These are phyloP conservation scores for Gandaritis pyraliata DNA, from an alignment of 2,888 invertebrate species.

Conservation along the genomic window DNA sequence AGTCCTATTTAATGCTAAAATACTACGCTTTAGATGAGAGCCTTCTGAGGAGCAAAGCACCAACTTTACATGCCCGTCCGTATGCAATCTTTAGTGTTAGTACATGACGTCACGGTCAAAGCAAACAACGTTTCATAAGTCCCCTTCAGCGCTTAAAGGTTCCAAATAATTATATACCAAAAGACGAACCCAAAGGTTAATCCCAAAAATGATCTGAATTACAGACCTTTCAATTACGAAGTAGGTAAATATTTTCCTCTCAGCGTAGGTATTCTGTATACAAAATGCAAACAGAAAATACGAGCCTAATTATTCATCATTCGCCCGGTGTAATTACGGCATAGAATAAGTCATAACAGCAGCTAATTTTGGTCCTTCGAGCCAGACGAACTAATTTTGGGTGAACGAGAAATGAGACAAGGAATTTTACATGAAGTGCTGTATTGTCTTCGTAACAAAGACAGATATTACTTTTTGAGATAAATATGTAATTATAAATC, in stretches of 20 bases:
- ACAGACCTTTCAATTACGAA: slow-evolving; percentile 15
- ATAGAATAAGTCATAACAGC: slow-evolving; percentile 16
- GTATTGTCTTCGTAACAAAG: slow-evolving; percentile 20
- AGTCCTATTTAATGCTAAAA: slow-evolving; percentile 42
- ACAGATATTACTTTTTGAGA: not conserved
- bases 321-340: slow-evolving; percentile 33
- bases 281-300: slow-evolving; percentile 31
- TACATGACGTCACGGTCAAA: too few relatives aligned
- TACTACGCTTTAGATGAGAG: slow-evolving; percentile 26
- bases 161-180: slow-evolving; percentile 6
- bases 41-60: slow-evolving; percentile 2
- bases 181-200: not conserved
- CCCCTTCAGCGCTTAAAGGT: not conserved
- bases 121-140: not conserved
- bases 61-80: not conserved
- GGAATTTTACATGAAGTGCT: slow-evolving; percentile 16
- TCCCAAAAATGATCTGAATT: slow-evolving; percentile 2
- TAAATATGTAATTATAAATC: too few relatives aligned
- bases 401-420: slow-evolving; percentile 16
- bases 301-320: slow-evolving; percentile 32
- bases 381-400: slow-evolving; percentile 17
- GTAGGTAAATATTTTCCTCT: slow-evolving; percentile 17
- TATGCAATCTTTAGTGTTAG: not conserved
- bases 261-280: slow-evolving; percentile 9
- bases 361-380: slow-evolving; percentile 32